Evolutionary conservation across 2,888 invertebrate genomes (phyloP).

Genomic region (Timandra comae): DNA sequence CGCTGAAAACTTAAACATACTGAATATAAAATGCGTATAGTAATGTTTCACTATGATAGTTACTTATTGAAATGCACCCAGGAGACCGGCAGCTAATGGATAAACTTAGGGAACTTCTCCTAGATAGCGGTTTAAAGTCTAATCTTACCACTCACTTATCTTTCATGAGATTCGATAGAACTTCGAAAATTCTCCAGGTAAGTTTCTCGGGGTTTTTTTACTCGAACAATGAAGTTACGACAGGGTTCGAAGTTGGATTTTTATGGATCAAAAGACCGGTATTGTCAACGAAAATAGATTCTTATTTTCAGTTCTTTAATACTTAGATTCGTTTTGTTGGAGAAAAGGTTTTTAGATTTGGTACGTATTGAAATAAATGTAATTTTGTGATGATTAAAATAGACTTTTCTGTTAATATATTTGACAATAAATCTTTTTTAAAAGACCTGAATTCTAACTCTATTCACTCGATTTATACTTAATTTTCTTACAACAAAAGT

Average conservation of each 20-base stretch:
- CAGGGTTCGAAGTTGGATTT: constrained; percentile 16
- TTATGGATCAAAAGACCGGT: constrained; percentile 9
- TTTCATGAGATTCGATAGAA: constrained; percentile 22
- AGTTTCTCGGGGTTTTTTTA: constrained; percentile 4
- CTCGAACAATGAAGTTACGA: constrained; percentile 16
- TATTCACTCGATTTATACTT: no score
- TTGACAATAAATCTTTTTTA: no score
- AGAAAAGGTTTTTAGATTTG: neutral
- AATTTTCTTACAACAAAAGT: no score
- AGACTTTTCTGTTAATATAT: no score
- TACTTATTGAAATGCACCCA: constrained; percentile 4
- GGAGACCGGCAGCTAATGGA: constrained; percentile 4
- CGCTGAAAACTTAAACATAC: no score
- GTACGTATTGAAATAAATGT: no score
- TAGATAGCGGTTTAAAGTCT: constrained; percentile 15
- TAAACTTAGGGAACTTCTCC: constrained; percentile 9
- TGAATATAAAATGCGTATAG: no score
- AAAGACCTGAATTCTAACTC: no score
- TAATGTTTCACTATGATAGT: no score
- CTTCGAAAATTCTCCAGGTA: constrained; percentile 10
- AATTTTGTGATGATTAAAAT: no score
- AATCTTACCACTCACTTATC: constrained; percentile 13
- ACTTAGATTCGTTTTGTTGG: neutral
- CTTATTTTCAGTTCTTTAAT: no score
- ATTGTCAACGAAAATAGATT: constrained; percentile 1